phyloP scores from a whole-genome alignment of 2,797 vertebrate genomes.

The Taeniopygia guttata region DNA sequence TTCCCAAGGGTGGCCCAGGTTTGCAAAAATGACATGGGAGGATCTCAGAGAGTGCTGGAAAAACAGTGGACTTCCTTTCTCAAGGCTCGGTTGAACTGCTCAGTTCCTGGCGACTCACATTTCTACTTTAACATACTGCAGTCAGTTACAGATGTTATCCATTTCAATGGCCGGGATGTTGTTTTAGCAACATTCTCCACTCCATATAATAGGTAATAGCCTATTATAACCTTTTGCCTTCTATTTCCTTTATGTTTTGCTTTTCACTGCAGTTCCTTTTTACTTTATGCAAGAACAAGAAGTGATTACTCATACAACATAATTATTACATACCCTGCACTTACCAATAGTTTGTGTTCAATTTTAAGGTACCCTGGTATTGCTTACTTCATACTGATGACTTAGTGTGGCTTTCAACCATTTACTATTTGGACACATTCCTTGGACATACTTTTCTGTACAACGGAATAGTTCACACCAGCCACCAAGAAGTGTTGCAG shows the following conservation, averaged over 20 bases:
- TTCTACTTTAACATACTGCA: conserved; percentile 99
- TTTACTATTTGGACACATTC: background rate
- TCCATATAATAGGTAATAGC: conserved; percentile 93
- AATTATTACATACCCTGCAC: background rate
- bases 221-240: background rate
- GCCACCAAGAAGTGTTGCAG: background rate
- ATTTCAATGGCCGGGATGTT: conserved; percentile 89
- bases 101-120: conserved; percentile 97
- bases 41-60: conserved; percentile 96
- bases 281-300: background rate
- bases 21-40: conserved; percentile 96
- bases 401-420: background rate
- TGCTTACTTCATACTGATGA: background rate
- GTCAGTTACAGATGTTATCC: conserved; percentile 94
- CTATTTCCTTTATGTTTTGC: background rate
- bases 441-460: background rate
- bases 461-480: background rate
- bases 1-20: conserved; percentile 96
- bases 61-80: conserved; percentile 99
- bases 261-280: background rate
- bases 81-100: conserved; percentile 96
- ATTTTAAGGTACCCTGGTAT: background rate
- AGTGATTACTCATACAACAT: background rate
- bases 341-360: background rate
- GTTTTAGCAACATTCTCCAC: conserved; percentile 98